Conservation (phyloP, 1,140 invertebrate species). For the Carcinoscorpius rotundicauda region DNA sequence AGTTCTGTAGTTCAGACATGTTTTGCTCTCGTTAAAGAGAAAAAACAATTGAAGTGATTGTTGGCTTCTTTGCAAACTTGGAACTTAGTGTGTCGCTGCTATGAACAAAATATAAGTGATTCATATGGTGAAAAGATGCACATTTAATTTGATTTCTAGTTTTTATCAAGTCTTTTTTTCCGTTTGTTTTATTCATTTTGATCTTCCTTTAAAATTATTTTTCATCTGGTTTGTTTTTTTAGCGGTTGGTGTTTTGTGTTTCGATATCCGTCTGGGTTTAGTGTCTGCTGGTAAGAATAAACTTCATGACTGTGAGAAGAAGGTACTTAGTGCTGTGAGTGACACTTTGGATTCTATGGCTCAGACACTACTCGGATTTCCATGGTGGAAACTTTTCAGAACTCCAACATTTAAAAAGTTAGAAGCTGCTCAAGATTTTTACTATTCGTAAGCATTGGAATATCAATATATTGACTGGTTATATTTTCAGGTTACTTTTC, state of each 20-base stretch:
- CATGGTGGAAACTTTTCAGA: conserved; percentile 23
- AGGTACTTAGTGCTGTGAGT: conserved; percentile 4
- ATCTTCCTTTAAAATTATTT: neutral
- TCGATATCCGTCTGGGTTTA: conserved; percentile 9
- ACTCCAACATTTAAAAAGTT: conserved; percentile 50
- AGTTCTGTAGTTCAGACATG: no score
- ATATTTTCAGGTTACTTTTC: no score
- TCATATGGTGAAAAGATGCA: no score
- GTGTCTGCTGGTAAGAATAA: neutral
- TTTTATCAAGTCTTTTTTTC: no score
- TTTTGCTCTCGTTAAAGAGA: no score
- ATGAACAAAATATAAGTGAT: no score
- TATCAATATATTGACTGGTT: no score
- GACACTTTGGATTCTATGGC: conserved; percentile 16
- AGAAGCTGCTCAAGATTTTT: conserved; percentile 49
- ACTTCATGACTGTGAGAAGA: neutral
- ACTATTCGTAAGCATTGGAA: conserved; percentile 51
- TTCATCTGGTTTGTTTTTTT: neutral
- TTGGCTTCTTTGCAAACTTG: no score
- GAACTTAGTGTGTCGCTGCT: no score
- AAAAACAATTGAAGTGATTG: no score
- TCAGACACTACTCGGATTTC: conserved; percentile 18
- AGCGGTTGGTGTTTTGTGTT: conserved; percentile 14
- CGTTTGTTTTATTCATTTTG: neutral
- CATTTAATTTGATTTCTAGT: no score